Base-by-base conservation (phyloP, 2,888 invertebrate species). In the Fragum fragum region DNA sequence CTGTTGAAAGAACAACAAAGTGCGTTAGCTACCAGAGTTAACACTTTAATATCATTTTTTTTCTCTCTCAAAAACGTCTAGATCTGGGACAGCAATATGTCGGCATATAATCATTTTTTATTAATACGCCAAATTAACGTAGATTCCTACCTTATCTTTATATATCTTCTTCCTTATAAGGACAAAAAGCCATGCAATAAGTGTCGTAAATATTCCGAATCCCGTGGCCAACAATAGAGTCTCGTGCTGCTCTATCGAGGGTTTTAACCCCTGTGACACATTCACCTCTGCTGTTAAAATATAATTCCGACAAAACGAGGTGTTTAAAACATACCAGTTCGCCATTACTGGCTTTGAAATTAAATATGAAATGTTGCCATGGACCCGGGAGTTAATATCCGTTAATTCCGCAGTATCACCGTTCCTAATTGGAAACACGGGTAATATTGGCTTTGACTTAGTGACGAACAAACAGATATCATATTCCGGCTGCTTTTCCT, bases 151-250 rank as follows among this genome's bases (percentile, higher is more conserved):
- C 87, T 89, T 87, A 53, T 92, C 91, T 26, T 86, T 86, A 87
- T 91, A 91, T 52, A 93, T 80, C 21, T 79, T 70, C 47, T 81
- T 88, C 26, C 93, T 76, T 21, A 93, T 88, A 61, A 75, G 83
- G 29, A 86, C 88, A 74, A 93, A 93, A 18, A 85, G 47, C 21
- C 73, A 81, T 9, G 93, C 92, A n/a, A 93, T 75, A 14, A 89
- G 14, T 7, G 90, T 87, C 0, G 91, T 88, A 70, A 93, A 89
- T 16, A 91, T 28, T 0, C 91, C 92, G 14, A 92, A 89, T 2
- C 87, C 90, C 1, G 90, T 52, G 61, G 92, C 88, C 11, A 90
- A 82, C 47, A 89, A 39, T 9, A 91, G 63, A 0, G 90, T 89
- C 74, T 91, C 90, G 73, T 86, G 87, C 63, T 87, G 80, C 57